phyloP scores from a whole-genome alignment of 1,140 invertebrate species.

The Pachypeltis micranthus region DNA sequence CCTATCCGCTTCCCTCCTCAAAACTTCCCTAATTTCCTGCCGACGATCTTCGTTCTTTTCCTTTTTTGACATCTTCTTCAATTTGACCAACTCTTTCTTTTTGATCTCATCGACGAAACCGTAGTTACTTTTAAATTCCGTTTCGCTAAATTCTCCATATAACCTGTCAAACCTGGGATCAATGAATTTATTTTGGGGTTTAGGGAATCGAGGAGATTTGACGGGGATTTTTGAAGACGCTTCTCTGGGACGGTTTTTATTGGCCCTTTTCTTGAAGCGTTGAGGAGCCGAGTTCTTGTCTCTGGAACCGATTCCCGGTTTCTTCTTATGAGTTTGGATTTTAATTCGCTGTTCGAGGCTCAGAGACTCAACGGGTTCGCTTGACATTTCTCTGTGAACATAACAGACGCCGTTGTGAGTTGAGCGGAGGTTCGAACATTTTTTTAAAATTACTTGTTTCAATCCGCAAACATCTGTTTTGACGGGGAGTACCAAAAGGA shows the following conservation, averaged over 20 bases:
- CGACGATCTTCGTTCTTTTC: not conserved
- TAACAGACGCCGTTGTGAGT: not conserved
- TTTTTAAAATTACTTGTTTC: no score
- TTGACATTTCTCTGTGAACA: not conserved
- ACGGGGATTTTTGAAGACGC: constrained; percentile 2
- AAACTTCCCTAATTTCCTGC: not conserved
- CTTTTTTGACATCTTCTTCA: not conserved
- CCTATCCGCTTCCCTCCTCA: not conserved
- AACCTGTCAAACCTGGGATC: constrained; percentile 14
- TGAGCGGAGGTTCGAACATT: not conserved
- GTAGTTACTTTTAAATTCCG: not conserved
- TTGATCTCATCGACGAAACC: constrained; percentile 4
- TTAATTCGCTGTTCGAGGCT: not conserved
- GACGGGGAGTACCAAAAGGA: no score
- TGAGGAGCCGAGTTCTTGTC: not conserved
- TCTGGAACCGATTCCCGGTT: not conserved
- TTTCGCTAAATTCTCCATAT: constrained; percentile 9
- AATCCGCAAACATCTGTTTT: no score
- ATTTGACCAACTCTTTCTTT: not conserved
- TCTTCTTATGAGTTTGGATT: not conserved
- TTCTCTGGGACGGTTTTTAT: constrained; percentile 13
- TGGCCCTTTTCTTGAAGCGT: not conserved
- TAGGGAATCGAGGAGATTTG: not conserved
- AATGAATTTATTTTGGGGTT: not conserved
- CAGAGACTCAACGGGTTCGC: not conserved